Base-by-base conservation (phyloP, 2,888 invertebrate species). In the Conomelus anceps region DNA sequence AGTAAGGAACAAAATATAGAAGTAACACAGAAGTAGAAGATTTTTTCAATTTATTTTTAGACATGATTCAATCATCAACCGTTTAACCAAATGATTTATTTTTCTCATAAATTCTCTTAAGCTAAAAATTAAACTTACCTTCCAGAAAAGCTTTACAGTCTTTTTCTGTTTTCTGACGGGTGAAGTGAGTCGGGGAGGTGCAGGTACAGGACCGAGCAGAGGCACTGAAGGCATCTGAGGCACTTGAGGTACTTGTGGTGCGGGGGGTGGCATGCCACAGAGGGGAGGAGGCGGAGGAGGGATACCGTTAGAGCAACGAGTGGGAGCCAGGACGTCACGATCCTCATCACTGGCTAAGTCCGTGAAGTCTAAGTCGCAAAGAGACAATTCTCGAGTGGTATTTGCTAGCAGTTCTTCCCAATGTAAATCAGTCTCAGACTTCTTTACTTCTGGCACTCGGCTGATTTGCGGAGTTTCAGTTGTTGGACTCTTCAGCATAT, bases 141-240 rank as follows among this genome's bases (percentile, higher is more conserved):
- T 97, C 99, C 99, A 99, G 93, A 99, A 99, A 88, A 99, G 94
- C 93, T 99, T 99, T 20, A 99, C 97, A 23, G 99, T 99, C 93
- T 99, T 98, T 94, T 99, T 99, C 92, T 96, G 98, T 93, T 98
- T 98, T 93, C 91, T 92, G 89, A 90, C 90, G 90, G 91, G 88
- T 91, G 90, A 90, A 23, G 90, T 22, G 23, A 90, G 87, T 22
- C 88, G 84, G n/a, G 90, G 89, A 17, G 89, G 89, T 23, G 87
- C 29, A 0, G 93, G 93, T 20, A 93, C 86, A 23, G 89, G 87
- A 13, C 22, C 93, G 90, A 89, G 94, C 93, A 0, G 93, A 93
- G 92, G 92, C 91, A 91, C 91, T 9, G 92, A 92, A 23, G 91
- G 91, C 20, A 88, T 88, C 20, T 90, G 91, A 23, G 89, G 89